Base-by-base conservation (phyloP, 2,797 vertebrate genomes). In the Epinephelus malabaricus region DNA sequence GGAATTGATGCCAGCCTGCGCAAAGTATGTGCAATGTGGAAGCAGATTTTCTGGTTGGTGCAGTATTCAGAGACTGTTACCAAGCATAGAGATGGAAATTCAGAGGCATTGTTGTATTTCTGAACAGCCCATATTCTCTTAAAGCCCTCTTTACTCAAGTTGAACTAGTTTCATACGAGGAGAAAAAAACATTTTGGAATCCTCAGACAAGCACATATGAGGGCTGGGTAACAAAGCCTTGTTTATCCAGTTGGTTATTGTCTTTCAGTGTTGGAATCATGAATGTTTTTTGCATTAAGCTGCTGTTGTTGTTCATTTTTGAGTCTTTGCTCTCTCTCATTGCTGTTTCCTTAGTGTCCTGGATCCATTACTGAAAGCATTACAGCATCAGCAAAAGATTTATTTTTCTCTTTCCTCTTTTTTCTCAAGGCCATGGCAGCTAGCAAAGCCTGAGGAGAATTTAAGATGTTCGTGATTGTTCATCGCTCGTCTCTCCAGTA, bases 361-460 rank as follows among this genome's bases (percentile, higher is more conserved):
- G 77, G 73, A 84, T 86, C 66, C 65, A 78, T 91, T 91, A 90
- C 90, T 92, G 79, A 91, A 91, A 85, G 60, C 89, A 94, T 94
- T 92, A 94, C 88, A 83, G 83, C 93, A 92, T 90, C 85, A 85
- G 84, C 64, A 67, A 92, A 90, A 90, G 81, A 93, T 93, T 92
- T 89, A 81, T 88, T 87, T 74, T 47, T 76, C 87, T 61, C 30
- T 51, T 51, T 62, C 38, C 43, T 11, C 5, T n/a, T 67, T 81
- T 84, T 70, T 40, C 74, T 56, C 65, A 78, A 86, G 80, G 76
- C 80, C 65, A 64, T 86, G 73, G 73, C 83, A 90, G 86, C 88
- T 89, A 73, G 73, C 67, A 77, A 79, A 89, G 76, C 65, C 79
- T 78, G 73, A 78, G 65, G 85, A 83, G 73, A 79, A 88, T 91